These are phyloP conservation scores for Azorinus chamasolen DNA, from an alignment of 2,888 invertebrate genomes.

Conservation along the genomic window DNA sequence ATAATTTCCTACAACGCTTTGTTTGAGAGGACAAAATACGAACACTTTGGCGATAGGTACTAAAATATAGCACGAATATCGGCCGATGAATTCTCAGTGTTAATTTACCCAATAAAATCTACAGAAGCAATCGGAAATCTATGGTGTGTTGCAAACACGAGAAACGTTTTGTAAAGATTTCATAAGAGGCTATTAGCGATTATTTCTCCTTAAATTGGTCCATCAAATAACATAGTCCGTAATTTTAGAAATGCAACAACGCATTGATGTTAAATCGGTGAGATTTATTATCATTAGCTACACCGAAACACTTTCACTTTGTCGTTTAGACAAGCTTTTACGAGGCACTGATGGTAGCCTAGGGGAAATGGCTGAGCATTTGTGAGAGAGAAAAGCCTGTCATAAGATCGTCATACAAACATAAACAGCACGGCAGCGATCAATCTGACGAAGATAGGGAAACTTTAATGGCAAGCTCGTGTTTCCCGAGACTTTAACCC, in stretches of 20 bases:
- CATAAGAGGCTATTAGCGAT: conserved; percentile 57
- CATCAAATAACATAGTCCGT: conserved; percentile 44
- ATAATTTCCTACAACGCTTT: too few relatives aligned
- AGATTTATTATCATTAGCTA: conserved; percentile 7
- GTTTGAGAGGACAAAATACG: too few relatives aligned
- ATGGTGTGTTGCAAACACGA: conserved; percentile 55
- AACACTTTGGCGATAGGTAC: too few relatives aligned
- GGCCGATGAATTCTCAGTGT: neutral
- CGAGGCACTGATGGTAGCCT: neutral
- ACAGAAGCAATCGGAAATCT: conserved; percentile 51
- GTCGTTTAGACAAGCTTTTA: conserved; percentile 9
- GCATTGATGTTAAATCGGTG: conserved; percentile 7
- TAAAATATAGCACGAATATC: too few relatives aligned
- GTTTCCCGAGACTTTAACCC: too few relatives aligned
- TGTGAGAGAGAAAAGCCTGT: too few relatives aligned
- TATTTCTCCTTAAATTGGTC: conserved; percentile 50
- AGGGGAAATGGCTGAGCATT: too few relatives aligned
- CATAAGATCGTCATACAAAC: too few relatives aligned
- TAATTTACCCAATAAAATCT: conserved; percentile 26
- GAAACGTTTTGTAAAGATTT: conserved; percentile 56
- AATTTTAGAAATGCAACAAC: conserved; percentile 30
- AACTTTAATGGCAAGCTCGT: too few relatives aligned
- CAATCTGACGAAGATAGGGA: too few relatives aligned
- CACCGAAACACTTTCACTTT: conserved; percentile 16
- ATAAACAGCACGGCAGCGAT: too few relatives aligned